phyloP scores from a whole-genome alignment of 2,888 invertebrate species.

The Tridacna crocea region DNA sequence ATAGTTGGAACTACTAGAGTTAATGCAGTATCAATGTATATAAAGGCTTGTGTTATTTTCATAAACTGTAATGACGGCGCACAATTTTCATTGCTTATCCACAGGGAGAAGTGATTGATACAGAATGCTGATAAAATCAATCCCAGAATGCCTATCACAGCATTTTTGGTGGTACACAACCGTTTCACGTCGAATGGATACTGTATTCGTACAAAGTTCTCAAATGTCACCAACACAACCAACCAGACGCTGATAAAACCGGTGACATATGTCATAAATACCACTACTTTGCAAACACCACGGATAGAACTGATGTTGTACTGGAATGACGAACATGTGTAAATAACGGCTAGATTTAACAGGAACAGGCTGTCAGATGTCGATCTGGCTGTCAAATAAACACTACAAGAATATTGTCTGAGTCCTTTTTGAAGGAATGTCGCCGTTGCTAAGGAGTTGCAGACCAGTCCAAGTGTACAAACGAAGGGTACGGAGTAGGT shows the following conservation, averaged over 20 bases:
- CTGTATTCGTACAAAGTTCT: constrained; percentile 87
- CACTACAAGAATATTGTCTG: constrained; percentile 90
- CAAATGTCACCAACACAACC: constrained; percentile 48
- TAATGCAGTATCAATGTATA: constrained; percentile 60
- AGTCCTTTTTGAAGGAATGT: constrained; percentile 91
- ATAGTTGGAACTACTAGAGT: constrained; percentile 66
- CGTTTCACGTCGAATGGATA: constrained; percentile 87
- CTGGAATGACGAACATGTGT: constrained; percentile 65
- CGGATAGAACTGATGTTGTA: constrained; percentile 30
- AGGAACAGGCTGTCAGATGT: constrained; percentile 92
- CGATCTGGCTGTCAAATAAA: constrained; percentile 91
- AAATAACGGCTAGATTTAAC: constrained; percentile 86
- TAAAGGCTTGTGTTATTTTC: constrained; percentile 49
- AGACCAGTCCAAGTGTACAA: constrained; percentile 89
- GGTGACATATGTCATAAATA: constrained; percentile 49
- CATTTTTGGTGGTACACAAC: constrained; percentile 69
- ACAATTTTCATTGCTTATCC: constrained; percentile 57
- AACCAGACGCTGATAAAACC: constrained; percentile 53
- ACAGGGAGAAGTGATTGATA: constrained; percentile 65
- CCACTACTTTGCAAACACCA: constrained; percentile 44
- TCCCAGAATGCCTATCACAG: constrained; percentile 52
- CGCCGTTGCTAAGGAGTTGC: constrained; percentile 90
- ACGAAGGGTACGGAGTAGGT: constrained; percentile 87
- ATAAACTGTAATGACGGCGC: constrained; percentile 29
- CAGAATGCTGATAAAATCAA: constrained; percentile 46